Conservation (phyloP, 2,797 vertebrate species). For the Tapera naevia region DNA sequence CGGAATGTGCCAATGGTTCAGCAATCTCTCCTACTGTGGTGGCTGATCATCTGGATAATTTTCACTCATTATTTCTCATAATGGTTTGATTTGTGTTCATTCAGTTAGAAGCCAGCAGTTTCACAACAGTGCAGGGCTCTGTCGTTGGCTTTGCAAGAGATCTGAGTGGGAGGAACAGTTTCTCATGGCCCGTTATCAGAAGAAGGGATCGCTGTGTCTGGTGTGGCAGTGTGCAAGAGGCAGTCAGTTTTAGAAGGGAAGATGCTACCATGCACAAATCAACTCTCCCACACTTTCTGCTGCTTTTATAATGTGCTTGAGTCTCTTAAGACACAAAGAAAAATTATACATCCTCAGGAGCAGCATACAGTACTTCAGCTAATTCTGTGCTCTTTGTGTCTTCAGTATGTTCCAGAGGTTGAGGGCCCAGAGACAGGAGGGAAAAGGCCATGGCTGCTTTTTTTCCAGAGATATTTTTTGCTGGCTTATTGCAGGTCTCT, state of each 20-base stretch:
- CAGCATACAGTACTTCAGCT: background rate
- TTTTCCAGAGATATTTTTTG: background rate
- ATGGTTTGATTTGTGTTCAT: conserved; percentile 8
- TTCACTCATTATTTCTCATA: conserved; percentile 19
- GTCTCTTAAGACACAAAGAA: background rate
- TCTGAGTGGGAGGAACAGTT: background rate
- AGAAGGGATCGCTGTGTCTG: background rate
- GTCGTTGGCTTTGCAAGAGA: background rate
- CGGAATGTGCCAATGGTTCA: background rate
- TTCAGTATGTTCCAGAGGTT: background rate
- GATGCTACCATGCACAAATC: background rate
- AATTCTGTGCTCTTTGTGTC: background rate
- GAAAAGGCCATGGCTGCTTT: background rate
- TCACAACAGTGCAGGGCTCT: background rate
- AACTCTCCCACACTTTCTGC: background rate
- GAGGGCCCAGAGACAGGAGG: background rate
- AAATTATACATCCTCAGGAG: background rate
- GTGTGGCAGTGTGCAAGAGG: background rate
- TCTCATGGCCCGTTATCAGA: background rate
- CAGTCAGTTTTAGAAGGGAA: background rate
- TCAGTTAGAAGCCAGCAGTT: background rate
- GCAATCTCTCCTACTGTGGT: background rate
- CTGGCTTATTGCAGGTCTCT: background rate
- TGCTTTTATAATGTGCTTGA: background rate
- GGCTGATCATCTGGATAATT: conserved; percentile 19